phyloP scores from a whole-genome alignment of 2,888 invertebrate genomes.

The Scrobipalpa costella region DNA sequence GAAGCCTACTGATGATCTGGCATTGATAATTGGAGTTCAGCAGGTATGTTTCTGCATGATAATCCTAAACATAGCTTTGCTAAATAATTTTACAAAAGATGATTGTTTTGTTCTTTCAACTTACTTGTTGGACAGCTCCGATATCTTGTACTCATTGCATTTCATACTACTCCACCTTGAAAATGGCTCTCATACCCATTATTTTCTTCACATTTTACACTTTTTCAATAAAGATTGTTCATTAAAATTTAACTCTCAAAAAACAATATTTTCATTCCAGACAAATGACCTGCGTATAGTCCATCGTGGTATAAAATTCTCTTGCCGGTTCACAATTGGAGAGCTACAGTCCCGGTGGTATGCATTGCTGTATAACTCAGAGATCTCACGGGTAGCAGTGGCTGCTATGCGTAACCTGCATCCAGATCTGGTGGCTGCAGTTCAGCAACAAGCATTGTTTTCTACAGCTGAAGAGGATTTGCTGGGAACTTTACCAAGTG shows the following conservation, averaged over 20 bases:
- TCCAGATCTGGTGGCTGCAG: constrained; percentile 92
- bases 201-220: too few species aligned
- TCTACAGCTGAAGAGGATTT: constrained; percentile 94
- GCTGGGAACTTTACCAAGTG: constrained; percentile 88
- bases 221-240: too few species aligned
- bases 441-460: constrained; percentile 94
- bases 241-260: too few species aligned
- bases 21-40: constrained; percentile 95
- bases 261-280: constrained; percentile 49
- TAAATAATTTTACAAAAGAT: not conserved
- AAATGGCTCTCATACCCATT: too few species aligned
- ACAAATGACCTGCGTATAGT: constrained; percentile 91
- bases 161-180: too few species aligned
- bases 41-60: constrained; percentile 80
- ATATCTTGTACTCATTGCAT: too few species aligned
- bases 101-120: too few species aligned
- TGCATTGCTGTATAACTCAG: constrained; percentile 96
- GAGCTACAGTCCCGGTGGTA: constrained; percentile 99
- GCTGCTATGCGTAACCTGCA: constrained; percentile 96
- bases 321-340: constrained; percentile 95
- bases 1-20: constrained; percentile 98
- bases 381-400: constrained; percentile 94
- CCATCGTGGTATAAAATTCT: constrained; percentile 96
- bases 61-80: not conserved
- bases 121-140: too few species aligned